Base-by-base conservation (phyloP, 2,113 vertebrate species). In the Halcyon senegalensis region DNA sequence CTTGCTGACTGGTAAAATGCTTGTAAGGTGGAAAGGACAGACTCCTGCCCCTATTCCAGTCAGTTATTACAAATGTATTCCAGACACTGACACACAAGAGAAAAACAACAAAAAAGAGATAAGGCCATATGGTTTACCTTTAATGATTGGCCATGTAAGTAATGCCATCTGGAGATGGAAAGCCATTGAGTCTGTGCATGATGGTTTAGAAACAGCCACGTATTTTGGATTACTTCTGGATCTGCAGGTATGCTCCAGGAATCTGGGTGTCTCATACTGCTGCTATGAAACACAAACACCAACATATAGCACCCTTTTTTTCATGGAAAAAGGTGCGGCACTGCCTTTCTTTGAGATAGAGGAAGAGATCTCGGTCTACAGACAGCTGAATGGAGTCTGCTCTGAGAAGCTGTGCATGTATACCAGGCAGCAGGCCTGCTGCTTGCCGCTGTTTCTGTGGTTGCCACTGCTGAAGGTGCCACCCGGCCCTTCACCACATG, bases 331-430 rank as follows among this genome's bases (percentile, higher is more conserved):
- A 27, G 14, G 14, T 31, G 37, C 0, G 0, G n/a, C 33, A 11
- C 17, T 27, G 37, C 13, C 37, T 44, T 51, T 39, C 51, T 92
- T 30, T 53, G 59, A 69, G 59, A 14, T 2, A 28, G 21, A 64
- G 16, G 11, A 60, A 81, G 46, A 21, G 60, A n/a, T 10, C 60
- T 56, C 7, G 3, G 41, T 15, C 46, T 55, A 24, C n/a, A 48
- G 67, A 28, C 9, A 62, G 39, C 11, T 1, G 1, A 1, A 27
- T 0, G 0, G 44, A 20, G 24, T 17, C n/a, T 76, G 70, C 33
- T 86, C 30, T 43, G 55, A 37, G 72, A 44, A 72, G 46, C n/a
- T 35, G 2, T 15, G 39, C 0, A 0, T 9, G 2, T 6, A 5
- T 24, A 33, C 33, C 9, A 10, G 58, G 70, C 37, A 30, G 44